A percentile compares a stretch with the other conserved stretches of the same genome.
Conservation (phyloP, 2,113 vertebrate genomes). For the Gnathonemus echidnorhynchus region DNA sequence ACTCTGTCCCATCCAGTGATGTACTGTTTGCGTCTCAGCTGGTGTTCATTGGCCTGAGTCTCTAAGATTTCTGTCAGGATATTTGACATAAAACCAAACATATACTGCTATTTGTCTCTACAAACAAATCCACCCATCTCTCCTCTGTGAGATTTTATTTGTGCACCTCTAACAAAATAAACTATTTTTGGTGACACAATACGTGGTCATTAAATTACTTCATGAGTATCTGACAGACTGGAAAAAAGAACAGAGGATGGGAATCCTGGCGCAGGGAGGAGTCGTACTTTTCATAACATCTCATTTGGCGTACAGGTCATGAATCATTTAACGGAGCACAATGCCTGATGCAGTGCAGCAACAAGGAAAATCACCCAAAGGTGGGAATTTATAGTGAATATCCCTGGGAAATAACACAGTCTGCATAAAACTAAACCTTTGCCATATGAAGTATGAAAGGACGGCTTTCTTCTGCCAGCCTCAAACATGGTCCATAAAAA, state of each 20-base stretch:
- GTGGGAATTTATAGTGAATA: not conserved
- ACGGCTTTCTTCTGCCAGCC: not conserved
- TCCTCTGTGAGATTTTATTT: not conserved
- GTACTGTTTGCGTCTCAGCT: not conserved
- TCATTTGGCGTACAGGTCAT: not conserved
- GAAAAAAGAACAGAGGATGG: not conserved
- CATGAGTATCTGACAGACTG: not conserved
- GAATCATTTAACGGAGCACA: constrained; percentile 1
- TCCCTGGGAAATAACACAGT: not conserved
- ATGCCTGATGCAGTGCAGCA: not conserved
- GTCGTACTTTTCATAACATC: not conserved
- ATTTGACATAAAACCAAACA: not conserved
- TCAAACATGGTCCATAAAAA: not conserved
- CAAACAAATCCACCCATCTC: not conserved
- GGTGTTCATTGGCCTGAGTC: not conserved
- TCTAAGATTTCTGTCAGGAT: not conserved
- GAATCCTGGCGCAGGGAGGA: not conserved
- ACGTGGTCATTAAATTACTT: not conserved
- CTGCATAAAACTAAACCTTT: not conserved
- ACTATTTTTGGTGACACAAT: not conserved
- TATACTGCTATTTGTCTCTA: not conserved
- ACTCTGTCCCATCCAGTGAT: not conserved
- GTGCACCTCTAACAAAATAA: not conserved
- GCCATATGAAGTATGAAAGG: not conserved
- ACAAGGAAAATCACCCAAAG: not conserved